These are phyloP conservation scores for Hyles vespertilio DNA, from an alignment of 1,140 invertebrate genomes.

Conservation along the genomic window DNA sequence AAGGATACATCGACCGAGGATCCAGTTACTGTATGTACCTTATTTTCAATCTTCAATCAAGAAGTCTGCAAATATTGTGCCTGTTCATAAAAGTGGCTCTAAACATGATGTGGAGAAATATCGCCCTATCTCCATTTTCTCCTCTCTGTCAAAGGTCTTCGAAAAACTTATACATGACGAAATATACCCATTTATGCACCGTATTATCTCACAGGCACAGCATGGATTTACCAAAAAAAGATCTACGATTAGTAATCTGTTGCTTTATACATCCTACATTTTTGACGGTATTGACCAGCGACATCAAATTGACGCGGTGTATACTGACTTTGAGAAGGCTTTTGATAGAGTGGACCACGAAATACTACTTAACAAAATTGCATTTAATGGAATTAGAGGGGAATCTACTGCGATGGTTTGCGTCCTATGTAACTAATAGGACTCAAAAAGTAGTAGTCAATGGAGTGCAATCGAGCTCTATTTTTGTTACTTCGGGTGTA, in stretches of 20 bases:
- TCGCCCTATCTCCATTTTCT: slow-evolving; percentile 5
- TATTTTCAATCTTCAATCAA: too few relatives aligned
- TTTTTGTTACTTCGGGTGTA: slow-evolving; percentile 29
- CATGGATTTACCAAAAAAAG: slow-evolving; percentile 18
- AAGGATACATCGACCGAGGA: too few relatives aligned
- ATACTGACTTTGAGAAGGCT: slow-evolving; percentile 13
- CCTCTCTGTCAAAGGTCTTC: background rate
- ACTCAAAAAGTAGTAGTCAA: slow-evolving; percentile 31
- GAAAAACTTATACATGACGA: background rate
- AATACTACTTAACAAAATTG: too few relatives aligned
- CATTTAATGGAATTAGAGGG: too few relatives aligned
- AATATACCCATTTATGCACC: background rate
- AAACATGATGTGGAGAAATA: slow-evolving; percentile 4
- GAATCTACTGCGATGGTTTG: too few relatives aligned
- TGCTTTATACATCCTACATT: slow-evolving; percentile 9
- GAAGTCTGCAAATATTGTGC: background rate
- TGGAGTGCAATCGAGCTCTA: slow-evolving; percentile 17
- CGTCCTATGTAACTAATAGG: too few relatives aligned
- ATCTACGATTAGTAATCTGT: slow-evolving; percentile 15
- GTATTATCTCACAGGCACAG: slow-evolving; percentile 4
- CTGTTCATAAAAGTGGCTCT: slow-evolving; percentile 12
- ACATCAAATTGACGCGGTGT: slow-evolving; percentile 4
- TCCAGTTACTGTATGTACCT: too few relatives aligned
- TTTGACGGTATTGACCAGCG: slow-evolving; percentile 7
- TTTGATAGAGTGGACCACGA: slow-evolving; percentile 16